Evolutionary conservation across 2,888 invertebrate genomes (phyloP), one percentile per base, ranked within the genome.

Genomic region (Drosophila gaucha): DNA sequence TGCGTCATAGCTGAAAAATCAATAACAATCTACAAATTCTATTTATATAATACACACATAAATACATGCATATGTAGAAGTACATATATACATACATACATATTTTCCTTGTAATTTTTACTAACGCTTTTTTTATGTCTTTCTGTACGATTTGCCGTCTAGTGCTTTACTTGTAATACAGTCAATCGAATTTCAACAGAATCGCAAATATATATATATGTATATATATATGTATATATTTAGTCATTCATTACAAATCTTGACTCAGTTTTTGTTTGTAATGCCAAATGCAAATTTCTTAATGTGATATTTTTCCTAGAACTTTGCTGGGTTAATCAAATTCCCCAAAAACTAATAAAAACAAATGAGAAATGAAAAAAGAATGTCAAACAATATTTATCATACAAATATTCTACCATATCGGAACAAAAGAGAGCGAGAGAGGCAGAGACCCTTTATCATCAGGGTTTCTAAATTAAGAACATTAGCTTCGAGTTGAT

Each of bases 1-100:
- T 73, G 73, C 73, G 73, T 73, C 73, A 73, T 60, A 50, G 30
- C 57, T 69, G 16, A n/a, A 41, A 26, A 38, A 38, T 47, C 46
- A 65, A 52, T 36, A 49, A 14, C 8, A 59, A 70, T 51, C 58
- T 55, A 49, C 24, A 46, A 43, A 54, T 56, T 50, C 66, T 65
- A 72, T 66, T 72, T 65, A 46, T 66, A 49, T 31, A 51, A 14
- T 20, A 47, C 8, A 47, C 24, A 47, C 31, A 20, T n/a, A 51
- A 55, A 64, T 33, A 38, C 20, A 52, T 10, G 9, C 14, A 30
- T 8, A 28, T 2, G 12, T 8, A 28, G 16, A 44, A 6, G 28
- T 20, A 46, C n/a, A 18, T 9, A 8, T 18, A 38, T 38, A 9
- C 33, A 36, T 16, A 33, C 24, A 41, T 24, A 24, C 38, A 36